These are phyloP conservation scores for Enteromius treurensis DNA, from an alignment of 2,797 vertebrate species.

Conservation along the genomic window DNA sequence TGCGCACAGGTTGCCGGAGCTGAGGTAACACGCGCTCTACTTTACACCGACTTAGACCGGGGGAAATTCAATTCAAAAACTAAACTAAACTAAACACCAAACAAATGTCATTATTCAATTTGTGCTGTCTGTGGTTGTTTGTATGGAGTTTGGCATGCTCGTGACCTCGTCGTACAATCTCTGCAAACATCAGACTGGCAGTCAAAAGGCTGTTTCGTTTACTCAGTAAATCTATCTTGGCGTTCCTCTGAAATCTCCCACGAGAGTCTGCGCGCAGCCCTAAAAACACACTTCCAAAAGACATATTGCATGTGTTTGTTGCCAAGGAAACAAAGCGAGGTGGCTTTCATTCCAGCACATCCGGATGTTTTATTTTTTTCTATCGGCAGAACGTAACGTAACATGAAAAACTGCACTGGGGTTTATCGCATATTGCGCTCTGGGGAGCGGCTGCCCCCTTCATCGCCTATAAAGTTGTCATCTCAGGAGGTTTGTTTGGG, in stretches of 20 bases:
- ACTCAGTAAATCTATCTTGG: slow-evolving; percentile 48
- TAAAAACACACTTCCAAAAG: slow-evolving; percentile 54
- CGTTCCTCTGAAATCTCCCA: slow-evolving; percentile 47
- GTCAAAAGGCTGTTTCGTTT: slow-evolving; percentile 54
- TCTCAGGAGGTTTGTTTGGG: slow-evolving; percentile 9
- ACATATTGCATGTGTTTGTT: slow-evolving; percentile 60
- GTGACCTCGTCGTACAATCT: slow-evolving; percentile 37
- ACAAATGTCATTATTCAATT: slow-evolving; percentile 40
- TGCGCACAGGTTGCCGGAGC: slow-evolving; percentile 49
- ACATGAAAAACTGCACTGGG: slow-evolving; percentile 36
- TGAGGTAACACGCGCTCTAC: neutral
- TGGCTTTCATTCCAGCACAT: slow-evolving; percentile 55
- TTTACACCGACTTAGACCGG: neutral
- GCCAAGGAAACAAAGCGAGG: slow-evolving; percentile 67
- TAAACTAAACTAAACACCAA: slow-evolving; percentile 3
- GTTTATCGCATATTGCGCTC: slow-evolving; percentile 3
- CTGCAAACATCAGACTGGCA: slow-evolving; percentile 49
- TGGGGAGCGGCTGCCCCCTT: neutral
- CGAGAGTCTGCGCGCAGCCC: slow-evolving; percentile 32
- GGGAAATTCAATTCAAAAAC: slow-evolving; percentile 7
- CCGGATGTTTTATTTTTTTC: slow-evolving; percentile 40
- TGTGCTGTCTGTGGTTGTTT: slow-evolving; percentile 1
- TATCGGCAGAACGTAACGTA: slow-evolving; percentile 35
- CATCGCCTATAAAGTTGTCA: neutral
- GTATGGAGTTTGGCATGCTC: slow-evolving; percentile 13